These are phyloP conservation scores for Rafetus swinhoei DNA, from an alignment of 2,113 vertebrate genomes.

Conservation along the genomic window DNA sequence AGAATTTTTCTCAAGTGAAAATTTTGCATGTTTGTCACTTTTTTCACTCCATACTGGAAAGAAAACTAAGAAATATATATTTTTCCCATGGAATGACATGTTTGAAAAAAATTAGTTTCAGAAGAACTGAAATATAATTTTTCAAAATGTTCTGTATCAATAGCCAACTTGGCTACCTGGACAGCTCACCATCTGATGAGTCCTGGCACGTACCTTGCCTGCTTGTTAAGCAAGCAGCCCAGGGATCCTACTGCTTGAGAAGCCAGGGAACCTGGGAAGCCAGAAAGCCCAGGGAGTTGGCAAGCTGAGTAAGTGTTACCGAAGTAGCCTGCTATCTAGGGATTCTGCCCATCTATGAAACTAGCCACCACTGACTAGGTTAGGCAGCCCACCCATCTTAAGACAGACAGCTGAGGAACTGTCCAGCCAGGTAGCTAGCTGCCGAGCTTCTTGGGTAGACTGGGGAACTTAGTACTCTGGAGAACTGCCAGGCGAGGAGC, in stretches of 20 bases:
- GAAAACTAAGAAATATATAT: too few relatives aligned
- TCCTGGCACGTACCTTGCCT: too few relatives aligned
- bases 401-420: background rate
- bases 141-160: too few relatives aligned
- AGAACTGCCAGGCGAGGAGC: background rate
- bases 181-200: too few relatives aligned
- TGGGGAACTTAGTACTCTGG: background rate
- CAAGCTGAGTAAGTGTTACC: background rate
- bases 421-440: background rate
- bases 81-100: background rate
- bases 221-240: background rate
- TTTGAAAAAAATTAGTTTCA: background rate
- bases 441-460: background rate
- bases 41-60: too few relatives aligned
- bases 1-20: background rate
- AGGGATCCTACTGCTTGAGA: too few relatives aligned
- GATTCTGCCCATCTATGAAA: background rate
- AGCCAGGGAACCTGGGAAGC: too few relatives aligned
- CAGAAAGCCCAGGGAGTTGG: background rate
- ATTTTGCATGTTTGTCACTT: background rate
- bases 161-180: too few relatives aligned
- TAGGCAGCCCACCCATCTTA: background rate
- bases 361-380: background rate
- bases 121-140: too few relatives aligned
- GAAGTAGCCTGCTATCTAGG: background rate